A percentile compares a stretch with the other conserved stretches of the same genome.
These are phyloP conservation scores for Tragulus kanchil DNA, from an alignment of 2,113 vertebrate genomes.

Conservation along the genomic window DNA sequence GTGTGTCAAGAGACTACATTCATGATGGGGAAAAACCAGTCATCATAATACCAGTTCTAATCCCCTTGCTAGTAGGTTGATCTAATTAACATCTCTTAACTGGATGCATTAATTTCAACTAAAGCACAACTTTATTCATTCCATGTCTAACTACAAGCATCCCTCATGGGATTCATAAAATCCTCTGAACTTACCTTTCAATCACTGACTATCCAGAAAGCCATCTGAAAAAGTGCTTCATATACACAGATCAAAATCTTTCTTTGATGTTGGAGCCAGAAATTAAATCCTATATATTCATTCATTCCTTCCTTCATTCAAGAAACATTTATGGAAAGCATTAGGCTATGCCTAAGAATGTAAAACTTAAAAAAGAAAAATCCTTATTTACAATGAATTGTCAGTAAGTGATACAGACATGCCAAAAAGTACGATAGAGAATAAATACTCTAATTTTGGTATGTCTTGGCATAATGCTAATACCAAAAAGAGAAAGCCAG, in stretches of 20 bases:
- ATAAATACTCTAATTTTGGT: background rate
- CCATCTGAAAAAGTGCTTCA: slow-evolving; percentile 51
- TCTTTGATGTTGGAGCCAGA: background rate
- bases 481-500: no score
- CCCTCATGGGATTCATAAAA: background rate
- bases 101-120: slow-evolving; percentile 56
- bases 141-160: background rate
- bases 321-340: slow-evolving; percentile 32
- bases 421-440: background rate
- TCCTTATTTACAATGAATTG: slow-evolving; percentile 31
- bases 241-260: background rate
- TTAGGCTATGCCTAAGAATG: background rate
- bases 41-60: slow-evolving; percentile 29
- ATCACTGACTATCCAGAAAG: slow-evolving; percentile 4
- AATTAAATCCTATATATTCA: slow-evolving; percentile 53
- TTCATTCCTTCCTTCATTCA: slow-evolving; percentile 10
- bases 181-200: background rate
- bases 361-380: slow-evolving; percentile 51
- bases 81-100: slow-evolving; percentile 62
- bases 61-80: slow-evolving; percentile 35
- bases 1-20: background rate
- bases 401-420: background rate
- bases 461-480: background rate
- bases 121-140: slow-evolving; percentile 50
- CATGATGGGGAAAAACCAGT: slow-evolving; percentile 15